A percentile compares a stretch with the other conserved stretches of the same genome.
Conservation (phyloP, 2,888 invertebrate genomes). For the Mystacides longicornis region DNA sequence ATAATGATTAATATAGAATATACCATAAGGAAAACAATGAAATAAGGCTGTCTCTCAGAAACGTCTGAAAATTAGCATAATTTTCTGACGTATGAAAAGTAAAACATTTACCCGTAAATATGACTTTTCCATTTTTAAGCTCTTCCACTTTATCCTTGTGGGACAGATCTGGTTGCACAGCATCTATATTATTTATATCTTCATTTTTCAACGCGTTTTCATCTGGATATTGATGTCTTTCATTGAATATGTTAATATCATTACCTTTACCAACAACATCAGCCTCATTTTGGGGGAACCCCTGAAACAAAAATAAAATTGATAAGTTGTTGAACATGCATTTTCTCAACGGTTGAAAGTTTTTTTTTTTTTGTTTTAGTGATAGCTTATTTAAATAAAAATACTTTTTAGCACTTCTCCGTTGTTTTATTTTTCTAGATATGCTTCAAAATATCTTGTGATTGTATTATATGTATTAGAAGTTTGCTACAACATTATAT, state of each 20-base stretch:
- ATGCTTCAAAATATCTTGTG: too few relatives aligned
- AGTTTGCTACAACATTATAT: background rate
- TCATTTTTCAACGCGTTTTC: slow-evolving; percentile 3
- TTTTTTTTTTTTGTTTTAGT: too few relatives aligned
- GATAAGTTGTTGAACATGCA: background rate
- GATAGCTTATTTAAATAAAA: too few relatives aligned
- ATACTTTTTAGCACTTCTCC: too few relatives aligned
- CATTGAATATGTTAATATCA: slow-evolving; percentile 4
- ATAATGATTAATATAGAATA: too few relatives aligned
- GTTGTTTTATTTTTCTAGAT: too few relatives aligned
- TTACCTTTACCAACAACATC: slow-evolving; percentile 3
- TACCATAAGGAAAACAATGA: too few relatives aligned
- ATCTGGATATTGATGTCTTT: slow-evolving; percentile 4
- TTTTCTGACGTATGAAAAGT: too few relatives aligned
- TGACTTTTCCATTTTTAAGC: background rate
- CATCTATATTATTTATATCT: slow-evolving; percentile 1
- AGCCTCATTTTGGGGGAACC: background rate
- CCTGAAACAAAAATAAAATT: slow-evolving; percentile 2
- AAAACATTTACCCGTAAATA: background rate
- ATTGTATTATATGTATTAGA: too few relatives aligned
- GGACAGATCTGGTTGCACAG: background rate
- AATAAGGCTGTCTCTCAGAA: too few relatives aligned
- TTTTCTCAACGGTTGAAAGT: too few relatives aligned
- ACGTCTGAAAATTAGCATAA: too few relatives aligned
- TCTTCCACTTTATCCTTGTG: background rate